Conservation (phyloP, 2,888 invertebrate genomes). For the Drosophila cyrtoloma region DNA sequence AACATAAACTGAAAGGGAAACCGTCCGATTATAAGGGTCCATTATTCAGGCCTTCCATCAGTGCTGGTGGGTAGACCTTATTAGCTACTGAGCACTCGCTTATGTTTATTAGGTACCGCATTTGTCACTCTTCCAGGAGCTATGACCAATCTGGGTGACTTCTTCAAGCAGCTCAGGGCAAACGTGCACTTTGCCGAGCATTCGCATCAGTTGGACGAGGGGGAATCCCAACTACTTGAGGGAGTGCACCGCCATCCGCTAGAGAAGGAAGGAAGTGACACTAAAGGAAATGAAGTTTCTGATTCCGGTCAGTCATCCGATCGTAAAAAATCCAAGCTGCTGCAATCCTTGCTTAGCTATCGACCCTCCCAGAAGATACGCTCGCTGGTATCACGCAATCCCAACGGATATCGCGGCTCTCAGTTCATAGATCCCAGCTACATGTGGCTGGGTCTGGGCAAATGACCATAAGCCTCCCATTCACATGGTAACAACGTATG, state of each 20-base stretch:
- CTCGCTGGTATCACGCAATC: slow-evolving; percentile 87
- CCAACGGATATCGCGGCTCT: slow-evolving; percentile 87
- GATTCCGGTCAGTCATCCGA: slow-evolving; percentile 43
- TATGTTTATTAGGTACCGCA: slow-evolving; percentile 34
- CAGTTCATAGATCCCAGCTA: slow-evolving; percentile 88
- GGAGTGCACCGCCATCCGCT: slow-evolving; percentile 81
- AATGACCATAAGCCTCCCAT: slow-evolving; percentile 63
- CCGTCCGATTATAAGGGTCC: slow-evolving; percentile 28
- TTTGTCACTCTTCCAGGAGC: slow-evolving; percentile 76
- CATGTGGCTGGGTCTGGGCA: slow-evolving; percentile 89
- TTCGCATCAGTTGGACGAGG: slow-evolving; percentile 68
- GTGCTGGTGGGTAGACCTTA: slow-evolving; percentile 81
- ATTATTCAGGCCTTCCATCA: slow-evolving; percentile 82
- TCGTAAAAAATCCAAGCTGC: slow-evolving; percentile 82
- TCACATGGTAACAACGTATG: slow-evolving; percentile 46
- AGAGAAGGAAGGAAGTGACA: slow-evolving; percentile 55
- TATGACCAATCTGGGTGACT: slow-evolving; percentile 83
- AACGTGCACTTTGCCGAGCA: slow-evolving; percentile 83
- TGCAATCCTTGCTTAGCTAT: slow-evolving; percentile 85
- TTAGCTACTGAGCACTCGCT: no score
- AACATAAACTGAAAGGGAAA: slow-evolving; percentile 65
- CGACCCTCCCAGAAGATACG: slow-evolving; percentile 86
- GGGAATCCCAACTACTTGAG: slow-evolving; percentile 77
- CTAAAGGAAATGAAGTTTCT: slow-evolving; percentile 15
- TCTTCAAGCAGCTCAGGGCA: slow-evolving; percentile 82